These are phyloP conservation scores for Capromys pilorides DNA, from an alignment of 2,797 vertebrate genomes.

Conservation along the genomic window DNA sequence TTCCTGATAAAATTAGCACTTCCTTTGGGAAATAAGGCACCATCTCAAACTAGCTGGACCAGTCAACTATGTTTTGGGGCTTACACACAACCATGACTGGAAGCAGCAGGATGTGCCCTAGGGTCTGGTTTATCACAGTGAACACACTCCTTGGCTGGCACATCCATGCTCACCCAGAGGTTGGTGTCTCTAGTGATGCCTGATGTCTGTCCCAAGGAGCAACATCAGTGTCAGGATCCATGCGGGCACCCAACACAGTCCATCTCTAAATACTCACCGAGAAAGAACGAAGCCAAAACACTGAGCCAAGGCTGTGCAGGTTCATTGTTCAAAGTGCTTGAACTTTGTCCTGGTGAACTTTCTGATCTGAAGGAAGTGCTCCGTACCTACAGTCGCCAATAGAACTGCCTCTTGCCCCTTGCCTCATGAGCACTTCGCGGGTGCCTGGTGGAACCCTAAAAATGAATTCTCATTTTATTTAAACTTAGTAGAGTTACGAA, in stretches of 20 bases:
- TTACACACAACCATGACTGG: background rate
- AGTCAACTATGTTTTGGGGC: background rate
- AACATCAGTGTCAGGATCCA: background rate
- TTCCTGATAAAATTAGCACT: background rate
- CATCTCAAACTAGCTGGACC: background rate
- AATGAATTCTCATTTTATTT: background rate
- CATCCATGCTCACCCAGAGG: background rate
- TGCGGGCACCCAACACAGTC: background rate
- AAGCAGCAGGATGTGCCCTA: background rate
- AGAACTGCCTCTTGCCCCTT: background rate
- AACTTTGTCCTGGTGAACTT: background rate
- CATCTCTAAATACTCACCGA: background rate
- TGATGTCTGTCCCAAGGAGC: background rate
- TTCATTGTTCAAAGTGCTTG: background rate
- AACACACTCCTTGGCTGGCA: background rate
- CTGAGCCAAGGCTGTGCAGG: too few species aligned
- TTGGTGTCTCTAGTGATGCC: background rate
- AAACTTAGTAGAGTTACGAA: background rate
- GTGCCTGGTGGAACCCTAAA: background rate
- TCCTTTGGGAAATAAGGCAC: background rate
- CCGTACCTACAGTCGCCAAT: background rate
- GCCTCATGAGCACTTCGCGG: background rate
- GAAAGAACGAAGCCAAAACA: background rate
- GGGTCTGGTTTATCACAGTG: background rate
- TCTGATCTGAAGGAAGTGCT: background rate